phyloP scores from a whole-genome alignment of 1,140 invertebrate genomes.

The Drosophila kepulauana region DNA sequence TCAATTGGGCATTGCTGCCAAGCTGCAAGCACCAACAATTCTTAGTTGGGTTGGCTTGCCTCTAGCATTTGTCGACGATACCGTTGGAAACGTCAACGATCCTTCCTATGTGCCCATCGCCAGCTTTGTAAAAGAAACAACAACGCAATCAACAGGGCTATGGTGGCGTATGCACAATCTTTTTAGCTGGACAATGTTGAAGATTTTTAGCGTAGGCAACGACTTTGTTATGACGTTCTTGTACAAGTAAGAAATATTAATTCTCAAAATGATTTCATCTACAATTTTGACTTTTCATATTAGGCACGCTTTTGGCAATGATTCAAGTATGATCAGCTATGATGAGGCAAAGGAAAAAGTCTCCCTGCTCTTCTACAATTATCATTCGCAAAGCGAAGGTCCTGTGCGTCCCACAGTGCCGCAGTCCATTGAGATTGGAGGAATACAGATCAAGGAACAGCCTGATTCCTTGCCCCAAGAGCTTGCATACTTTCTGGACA shows the following conservation, averaged over 20 bases:
- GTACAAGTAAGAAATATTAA: no score
- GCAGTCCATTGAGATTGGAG: slow-evolving; percentile 78
- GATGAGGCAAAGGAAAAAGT: slow-evolving; percentile 24
- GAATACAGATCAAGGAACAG: slow-evolving; percentile 75
- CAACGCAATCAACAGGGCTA: slow-evolving; percentile 36
- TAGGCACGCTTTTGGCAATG: slow-evolving; percentile 30
- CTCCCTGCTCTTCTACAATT: slow-evolving; percentile 54
- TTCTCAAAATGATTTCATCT: not conserved
- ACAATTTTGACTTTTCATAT: slow-evolving; percentile 81
- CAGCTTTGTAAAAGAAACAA: no score
- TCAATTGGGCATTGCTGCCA: slow-evolving; percentile 56
- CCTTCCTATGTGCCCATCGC: slow-evolving; percentile 52
- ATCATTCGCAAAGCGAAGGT: slow-evolving; percentile 57
- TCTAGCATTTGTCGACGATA: slow-evolving; percentile 26
- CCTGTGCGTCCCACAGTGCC: slow-evolving; percentile 65
- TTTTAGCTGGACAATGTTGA: not conserved
- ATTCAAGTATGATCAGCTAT: slow-evolving; percentile 36
- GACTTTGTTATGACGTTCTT: no score
- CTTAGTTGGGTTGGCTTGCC: slow-evolving; percentile 51
- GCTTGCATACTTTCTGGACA: slow-evolving; percentile 83
- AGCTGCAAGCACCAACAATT: slow-evolving; percentile 49
- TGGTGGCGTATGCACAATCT: slow-evolving; percentile 44
- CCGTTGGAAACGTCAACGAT: slow-evolving; percentile 53
- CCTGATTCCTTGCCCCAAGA: slow-evolving; percentile 72
- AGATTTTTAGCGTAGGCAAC: no score